phyloP scores from a whole-genome alignment of 2,888 invertebrate species.

The Luperina nickerlii region DNA sequence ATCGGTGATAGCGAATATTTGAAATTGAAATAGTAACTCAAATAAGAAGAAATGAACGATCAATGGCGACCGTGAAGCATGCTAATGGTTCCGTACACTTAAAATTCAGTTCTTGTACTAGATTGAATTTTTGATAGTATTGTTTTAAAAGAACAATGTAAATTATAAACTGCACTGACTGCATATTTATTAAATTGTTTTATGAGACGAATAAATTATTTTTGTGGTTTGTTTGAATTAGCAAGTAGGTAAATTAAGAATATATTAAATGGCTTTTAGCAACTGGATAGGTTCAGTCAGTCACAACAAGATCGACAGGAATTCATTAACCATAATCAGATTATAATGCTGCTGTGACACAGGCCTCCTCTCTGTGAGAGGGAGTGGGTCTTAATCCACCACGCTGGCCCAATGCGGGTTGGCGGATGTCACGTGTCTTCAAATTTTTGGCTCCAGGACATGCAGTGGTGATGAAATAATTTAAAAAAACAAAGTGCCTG shows the following conservation, averaged over 20 bases:
- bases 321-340: neutral
- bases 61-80: conserved; percentile 17
- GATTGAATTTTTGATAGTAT: conserved; percentile 54
- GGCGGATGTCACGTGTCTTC: too few species aligned
- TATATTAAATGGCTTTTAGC: neutral
- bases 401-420: too few species aligned
- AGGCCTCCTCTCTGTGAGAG: too few species aligned
- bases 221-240: conserved; percentile 2
- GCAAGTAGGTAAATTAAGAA: neutral
- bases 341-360: too few species aligned
- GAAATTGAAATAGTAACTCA: conserved; percentile 47
- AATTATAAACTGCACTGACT: conserved; percentile 58
- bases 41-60: conserved; percentile 42
- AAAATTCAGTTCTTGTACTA: conserved; percentile 45
- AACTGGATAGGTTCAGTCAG: neutral
- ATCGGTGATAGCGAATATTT: conserved; percentile 53
- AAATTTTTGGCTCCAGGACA: too few species aligned
- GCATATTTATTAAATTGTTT: conserved; percentile 43
- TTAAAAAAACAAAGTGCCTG: too few species aligned
- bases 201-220: conserved; percentile 29
- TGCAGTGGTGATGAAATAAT: too few species aligned
- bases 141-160: conserved; percentile 57
- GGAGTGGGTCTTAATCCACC: too few species aligned
- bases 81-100: conserved; percentile 40
- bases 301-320: neutral